These are phyloP conservation scores for Ichneumoninae sp. DNA, from an alignment of 2,888 invertebrate species.

Conservation along the genomic window DNA sequence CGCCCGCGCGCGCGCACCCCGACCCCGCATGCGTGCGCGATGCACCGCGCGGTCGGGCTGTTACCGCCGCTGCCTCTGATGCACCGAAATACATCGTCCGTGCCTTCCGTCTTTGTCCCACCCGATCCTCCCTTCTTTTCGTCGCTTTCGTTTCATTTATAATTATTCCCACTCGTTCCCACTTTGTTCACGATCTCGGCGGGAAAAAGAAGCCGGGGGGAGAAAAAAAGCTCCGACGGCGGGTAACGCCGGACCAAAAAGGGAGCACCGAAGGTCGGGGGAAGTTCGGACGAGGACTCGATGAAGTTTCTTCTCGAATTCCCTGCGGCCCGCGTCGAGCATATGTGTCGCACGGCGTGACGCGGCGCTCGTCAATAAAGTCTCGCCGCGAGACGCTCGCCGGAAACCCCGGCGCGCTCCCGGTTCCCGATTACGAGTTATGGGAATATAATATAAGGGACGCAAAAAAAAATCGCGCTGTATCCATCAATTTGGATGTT, in stretches of 20 bases:
- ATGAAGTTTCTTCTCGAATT: background rate
- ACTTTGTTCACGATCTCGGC: constrained; percentile 41
- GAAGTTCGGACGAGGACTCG: constrained; percentile 43
- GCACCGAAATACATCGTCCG: constrained; percentile 66
- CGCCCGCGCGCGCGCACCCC: constrained; percentile 80
- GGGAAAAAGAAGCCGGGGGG: background rate
- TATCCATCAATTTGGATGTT: too few relatives aligned
- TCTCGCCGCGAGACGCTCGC: background rate
- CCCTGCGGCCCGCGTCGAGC: background rate
- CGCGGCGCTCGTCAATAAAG: background rate
- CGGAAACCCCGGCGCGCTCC: background rate
- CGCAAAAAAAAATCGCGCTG: too few relatives aligned
- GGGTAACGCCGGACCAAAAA: constrained; percentile 70
- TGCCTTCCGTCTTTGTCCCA: constrained; percentile 52
- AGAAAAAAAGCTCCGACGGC: constrained; percentile 70
- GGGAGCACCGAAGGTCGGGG: constrained; percentile 54
- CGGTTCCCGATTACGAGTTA: background rate
- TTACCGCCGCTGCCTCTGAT: constrained; percentile 52
- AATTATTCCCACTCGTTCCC: constrained; percentile 46
- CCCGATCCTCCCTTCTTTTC: constrained; percentile 43
- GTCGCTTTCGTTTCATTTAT: constrained; percentile 35
- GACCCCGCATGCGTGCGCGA: constrained; percentile 81
- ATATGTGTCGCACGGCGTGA: too few relatives aligned
- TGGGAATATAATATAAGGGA: too few relatives aligned
- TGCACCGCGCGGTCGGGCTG: constrained; percentile 79